Base-by-base conservation (phyloP, 2,797 vertebrate species). In the Megalops cyprinoides region DNA sequence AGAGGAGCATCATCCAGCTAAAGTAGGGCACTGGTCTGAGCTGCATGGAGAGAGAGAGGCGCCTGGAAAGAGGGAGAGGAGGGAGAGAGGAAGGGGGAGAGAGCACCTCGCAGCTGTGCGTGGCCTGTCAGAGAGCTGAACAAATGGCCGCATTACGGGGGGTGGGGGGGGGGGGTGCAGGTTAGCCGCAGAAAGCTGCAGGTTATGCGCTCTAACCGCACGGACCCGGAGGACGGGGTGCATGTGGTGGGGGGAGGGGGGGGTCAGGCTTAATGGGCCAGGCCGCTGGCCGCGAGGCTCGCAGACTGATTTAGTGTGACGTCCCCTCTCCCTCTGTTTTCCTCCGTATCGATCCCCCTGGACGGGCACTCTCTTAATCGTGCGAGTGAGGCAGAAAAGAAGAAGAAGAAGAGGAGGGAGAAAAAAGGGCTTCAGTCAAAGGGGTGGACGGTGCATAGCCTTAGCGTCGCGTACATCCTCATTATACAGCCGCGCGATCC, bases 301-400 rank as follows among this genome's bases (percentile, higher is more conserved):
- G 49, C 76, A 89, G 84, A 87, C 89, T 89, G 89, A 92, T 92
- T 92, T 91, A 91, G 86, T 82, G 23, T 34, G 37, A 85, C 84
- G 85, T 85, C 87, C n/a, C 82, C 83, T 91, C 88, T 87, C 83
- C 83, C 81, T 85, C 85, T 88, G 87, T 90, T 92, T 92, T 92
- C 84, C 86, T 90, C 87, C 58, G 55, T 87, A 92, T 93, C 84
- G 89, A 91, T 92, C 87, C 82, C 83, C 83, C n/a, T n/a, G 81
- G 88, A 91, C 88, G 88, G 87, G 88, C 84, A 85, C 87, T 77
- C 88, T 88, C 88, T 90, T 92, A 89, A 88, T 90, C 90, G 84
- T 89, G 86, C 87, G 77, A 82, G 88, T 87, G 87, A 86, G 85
- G 88, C 89, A 90, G 87, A 89, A 89, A 88, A 88, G 15, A 69